A percentile compares a stretch with the other conserved stretches of the same genome.
Conservation (phyloP, 2,888 invertebrate genomes). For the Lasioglossum zephyrum region DNA sequence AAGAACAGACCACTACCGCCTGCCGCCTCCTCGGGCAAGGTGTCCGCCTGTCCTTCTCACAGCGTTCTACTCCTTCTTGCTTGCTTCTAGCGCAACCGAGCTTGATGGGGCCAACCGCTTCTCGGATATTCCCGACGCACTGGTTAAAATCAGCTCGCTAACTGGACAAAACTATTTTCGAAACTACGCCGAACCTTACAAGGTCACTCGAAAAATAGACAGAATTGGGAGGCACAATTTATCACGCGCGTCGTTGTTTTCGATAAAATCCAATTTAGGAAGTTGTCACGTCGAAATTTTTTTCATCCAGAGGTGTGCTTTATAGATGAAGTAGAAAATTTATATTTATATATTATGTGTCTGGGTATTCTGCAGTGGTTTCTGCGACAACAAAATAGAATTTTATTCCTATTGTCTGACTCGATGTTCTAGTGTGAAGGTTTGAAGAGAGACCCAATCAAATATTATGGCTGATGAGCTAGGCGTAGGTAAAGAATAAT, state of each 20-base stretch:
- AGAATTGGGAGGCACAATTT: background rate
- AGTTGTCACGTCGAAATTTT: background rate
- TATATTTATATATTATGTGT: too few species aligned
- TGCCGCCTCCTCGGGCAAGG: conserved; percentile 45
- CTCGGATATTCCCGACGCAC: conserved; percentile 40
- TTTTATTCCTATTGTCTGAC: too few species aligned
- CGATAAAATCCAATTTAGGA: background rate
- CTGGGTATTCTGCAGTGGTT: too few species aligned
- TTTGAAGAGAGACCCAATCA: too few species aligned
- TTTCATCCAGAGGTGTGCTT: background rate
- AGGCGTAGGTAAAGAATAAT: background rate
- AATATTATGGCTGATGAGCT: too few species aligned
- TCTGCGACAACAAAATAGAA: too few species aligned
- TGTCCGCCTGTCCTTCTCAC: conserved; percentile 17
- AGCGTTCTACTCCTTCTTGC: background rate
- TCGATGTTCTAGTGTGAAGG: too few species aligned
- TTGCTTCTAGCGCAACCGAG: conserved; percentile 37
- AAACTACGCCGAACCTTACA: background rate
- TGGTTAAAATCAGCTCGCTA: background rate
- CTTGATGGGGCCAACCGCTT: conserved; percentile 56
- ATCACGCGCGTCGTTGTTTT: background rate
- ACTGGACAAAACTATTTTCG: background rate
- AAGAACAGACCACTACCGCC: conserved; percentile 54
- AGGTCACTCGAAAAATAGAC: background rate
- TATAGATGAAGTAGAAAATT: too few species aligned